Evolutionary conservation across 2,888 invertebrate genomes (phyloP).

Genomic region (Diachrysia chrysitis): DNA sequence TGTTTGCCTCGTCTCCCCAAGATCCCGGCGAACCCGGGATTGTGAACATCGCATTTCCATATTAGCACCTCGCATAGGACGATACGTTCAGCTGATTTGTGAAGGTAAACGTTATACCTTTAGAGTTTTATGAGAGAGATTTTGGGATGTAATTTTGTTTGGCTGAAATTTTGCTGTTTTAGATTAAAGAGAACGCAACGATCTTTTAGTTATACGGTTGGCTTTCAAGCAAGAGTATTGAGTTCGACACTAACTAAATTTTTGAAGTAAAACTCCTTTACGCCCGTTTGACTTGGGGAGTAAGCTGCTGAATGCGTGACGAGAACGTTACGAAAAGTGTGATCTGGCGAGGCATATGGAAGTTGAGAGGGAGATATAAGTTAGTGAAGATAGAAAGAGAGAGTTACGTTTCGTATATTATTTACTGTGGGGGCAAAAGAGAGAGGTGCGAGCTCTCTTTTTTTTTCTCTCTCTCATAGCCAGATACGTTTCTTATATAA

Average conservation of each 20-base stretch:
- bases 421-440: too few relatives aligned
- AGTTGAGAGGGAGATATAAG: too few relatives aligned
- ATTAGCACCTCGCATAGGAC: constrained; percentile 54
- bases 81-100: constrained; percentile 52
- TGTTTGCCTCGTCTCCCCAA: constrained; percentile 54
- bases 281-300: too few relatives aligned
- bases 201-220: not conserved
- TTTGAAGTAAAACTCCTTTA: too few relatives aligned
- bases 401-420: too few relatives aligned
- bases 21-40: constrained; percentile 55
- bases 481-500: too few relatives aligned
- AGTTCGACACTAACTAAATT: not conserved
- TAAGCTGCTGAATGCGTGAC: too few relatives aligned
- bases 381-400: too few relatives aligned
- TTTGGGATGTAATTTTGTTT: not conserved
- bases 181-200: not conserved
- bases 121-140: constrained; percentile 5
- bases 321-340: too few relatives aligned
- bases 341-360: too few relatives aligned
- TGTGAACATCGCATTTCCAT: constrained; percentile 61
- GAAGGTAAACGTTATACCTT: constrained; percentile 20
- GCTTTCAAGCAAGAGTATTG: not conserved
- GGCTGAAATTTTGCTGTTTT: not conserved
- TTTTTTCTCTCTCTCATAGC: too few relatives aligned
- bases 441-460: too few relatives aligned